Conservation (phyloP, 1,140 invertebrate species). For the Tetramorium alpestre region DNA sequence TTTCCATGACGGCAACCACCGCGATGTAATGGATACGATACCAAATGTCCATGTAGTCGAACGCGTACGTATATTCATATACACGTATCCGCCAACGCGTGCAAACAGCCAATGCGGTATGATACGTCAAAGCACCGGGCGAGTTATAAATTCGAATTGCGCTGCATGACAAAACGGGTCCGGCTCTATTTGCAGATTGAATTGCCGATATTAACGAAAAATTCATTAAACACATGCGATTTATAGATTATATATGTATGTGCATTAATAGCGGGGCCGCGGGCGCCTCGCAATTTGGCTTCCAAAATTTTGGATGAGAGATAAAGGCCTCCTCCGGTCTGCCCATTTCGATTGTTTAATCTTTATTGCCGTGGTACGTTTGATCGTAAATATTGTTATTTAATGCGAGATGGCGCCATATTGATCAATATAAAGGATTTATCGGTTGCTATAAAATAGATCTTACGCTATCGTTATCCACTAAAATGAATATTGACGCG, state of each 20-base stretch:
- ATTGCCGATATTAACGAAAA: constrained; percentile 77
- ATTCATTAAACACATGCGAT: constrained; percentile 75
- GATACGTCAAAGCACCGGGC: constrained; percentile 73
- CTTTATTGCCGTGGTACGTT: constrained; percentile 70
- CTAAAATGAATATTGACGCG: constrained; percentile 65
- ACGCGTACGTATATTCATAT: constrained; percentile 34
- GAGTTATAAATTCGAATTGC: constrained; percentile 74
- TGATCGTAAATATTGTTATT: constrained; percentile 74
- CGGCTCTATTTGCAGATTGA: constrained; percentile 73
- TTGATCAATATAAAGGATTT: constrained; percentile 69
- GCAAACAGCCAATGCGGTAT: constrained; percentile 67
- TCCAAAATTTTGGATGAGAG: constrained; percentile 62
- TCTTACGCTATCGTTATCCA: constrained; percentile 64
- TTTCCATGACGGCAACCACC: constrained; percentile 49
- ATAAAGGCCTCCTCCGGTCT: constrained; percentile 68
- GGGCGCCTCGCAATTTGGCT: constrained; percentile 48
- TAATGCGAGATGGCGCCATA: constrained; percentile 66
- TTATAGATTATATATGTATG: constrained; percentile 72
- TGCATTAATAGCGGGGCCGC: constrained; percentile 59
- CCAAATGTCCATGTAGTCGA: constrained; percentile 25
- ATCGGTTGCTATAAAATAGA: constrained; percentile 71
- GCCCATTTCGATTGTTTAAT: constrained; percentile 73
- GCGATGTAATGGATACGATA: constrained; percentile 47
- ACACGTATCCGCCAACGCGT: constrained; percentile 51
- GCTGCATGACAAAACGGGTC: constrained; percentile 64